Evolutionary conservation across 1,140 invertebrate genomes (phyloP), one percentile per base, ranked within the genome.

Genomic region (Plutomurus gul): DNA sequence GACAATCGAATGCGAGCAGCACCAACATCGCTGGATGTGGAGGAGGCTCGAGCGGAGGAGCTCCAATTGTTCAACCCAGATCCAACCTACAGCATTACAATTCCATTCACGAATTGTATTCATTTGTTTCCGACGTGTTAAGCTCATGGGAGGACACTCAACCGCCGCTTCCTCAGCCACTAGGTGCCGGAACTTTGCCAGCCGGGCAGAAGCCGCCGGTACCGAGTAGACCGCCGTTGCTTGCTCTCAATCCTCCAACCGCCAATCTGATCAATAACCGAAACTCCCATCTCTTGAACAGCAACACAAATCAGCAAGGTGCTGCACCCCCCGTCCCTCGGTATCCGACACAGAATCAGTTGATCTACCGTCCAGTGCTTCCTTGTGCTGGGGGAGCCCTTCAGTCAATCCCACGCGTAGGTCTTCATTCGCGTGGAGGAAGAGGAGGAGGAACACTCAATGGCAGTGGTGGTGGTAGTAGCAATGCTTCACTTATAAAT

Each of bases 31-130:
- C 13, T 16, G 70, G 70, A 20, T 27, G 70, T 72, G 70, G 70
- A 46, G 18, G 33, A 43, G n/a, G n/a, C 25, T 11, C 47, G 20
- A 51, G 47, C 18, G 47, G n/a, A 20, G 47, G 20, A 51, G 18
- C 47, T 65, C 56, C 25, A 65, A n/a, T 18, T 47, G n/a, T 20
- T 47, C 11, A 47, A 47, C 43, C n/a, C 43, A 16, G 70, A 72
- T 30, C 70, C 13, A 72, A 72, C 40, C 43, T 78, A 40, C 36
- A 47, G 13, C 83, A 84, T 74, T 84, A 84, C 65, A 79, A 84
- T 75, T 84, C 83, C 13, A 84, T 84, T 71, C 83, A 84, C 20
- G 83, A 84, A 73, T 77, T 84, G 18, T 84, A 84, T 75, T 82
- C 83, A 18, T 84, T 84, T 56, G 83, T 84, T 3, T 81, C 81